phyloP scores from a whole-genome alignment of 2,888 invertebrate species.

The Nemotelus pantherinus region DNA sequence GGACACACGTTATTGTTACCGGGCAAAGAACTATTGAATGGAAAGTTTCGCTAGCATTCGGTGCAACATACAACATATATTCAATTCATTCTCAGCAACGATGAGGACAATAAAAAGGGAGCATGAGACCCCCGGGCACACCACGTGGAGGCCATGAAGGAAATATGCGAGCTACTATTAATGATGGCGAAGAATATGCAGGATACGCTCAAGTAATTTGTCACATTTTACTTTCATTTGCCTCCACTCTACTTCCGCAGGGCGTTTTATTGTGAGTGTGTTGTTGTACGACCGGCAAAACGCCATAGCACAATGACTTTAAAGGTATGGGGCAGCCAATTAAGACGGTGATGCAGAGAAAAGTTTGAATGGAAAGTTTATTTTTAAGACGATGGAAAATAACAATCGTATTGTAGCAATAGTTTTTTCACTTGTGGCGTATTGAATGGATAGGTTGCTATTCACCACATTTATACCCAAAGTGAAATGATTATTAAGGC shows the following conservation, averaged over 20 bases:
- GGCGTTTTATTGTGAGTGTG: slow-evolving; percentile 12
- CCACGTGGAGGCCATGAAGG: slow-evolving; percentile 3
- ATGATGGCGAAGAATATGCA: slow-evolving; percentile 49
- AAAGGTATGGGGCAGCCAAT: slow-evolving; percentile 2
- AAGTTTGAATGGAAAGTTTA: neutral
- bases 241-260: slow-evolving; percentile 10
- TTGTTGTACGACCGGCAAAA: neutral
- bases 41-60: slow-evolving; percentile 35
- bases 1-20: slow-evolving; percentile 43
- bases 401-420: neutral
- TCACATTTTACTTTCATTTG: slow-evolving; percentile 48
- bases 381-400: neutral
- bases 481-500: no score
- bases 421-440: no score
- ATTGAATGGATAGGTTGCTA: no score
- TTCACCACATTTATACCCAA: no score
- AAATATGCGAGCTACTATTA: slow-evolving; percentile 46
- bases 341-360: slow-evolving; percentile 8
- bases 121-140: neutral
- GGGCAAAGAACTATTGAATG: slow-evolving; percentile 27
- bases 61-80: neutral
- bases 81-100: slow-evolving; percentile 20
- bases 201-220: slow-evolving; percentile 50
- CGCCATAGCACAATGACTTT: slow-evolving; percentile 6
- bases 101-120: slow-evolving; percentile 42